Evolutionary conservation across 2,888 invertebrate genomes (phyloP), one percentile per base, ranked within the genome.

Genomic region (Cecidostiba fungosa): DNA sequence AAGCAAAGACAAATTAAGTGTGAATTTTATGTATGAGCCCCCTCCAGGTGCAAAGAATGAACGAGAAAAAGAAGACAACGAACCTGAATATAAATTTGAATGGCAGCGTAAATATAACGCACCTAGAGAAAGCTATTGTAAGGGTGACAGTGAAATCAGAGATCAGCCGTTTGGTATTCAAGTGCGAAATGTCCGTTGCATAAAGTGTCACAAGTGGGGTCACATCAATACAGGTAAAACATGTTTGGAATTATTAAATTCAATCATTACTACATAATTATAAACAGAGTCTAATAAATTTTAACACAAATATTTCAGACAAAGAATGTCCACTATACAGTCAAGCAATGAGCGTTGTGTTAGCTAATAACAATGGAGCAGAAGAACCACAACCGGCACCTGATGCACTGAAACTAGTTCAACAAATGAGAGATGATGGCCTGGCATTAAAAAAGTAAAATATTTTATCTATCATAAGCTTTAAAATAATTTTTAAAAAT

Each of bases 61-160:
- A 93, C 95, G 97, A 79, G 98, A 98, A 93, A 96, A 97, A 87
- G 98, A 98, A 92, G 97, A 98, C 90, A 97, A 98, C 92, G 99
- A 99, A 92, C 98, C 98, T 0, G 99, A 99, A 91, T 99, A 98
- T 91, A 99, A 99, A 94, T 99, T 99, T 94, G 99, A 99, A 92
- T 99, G 99, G 99, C 99, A 99, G 94, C 95, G 99, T 73, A 99
- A 99, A 93, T 99, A 98, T 91, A 99, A 99, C 94, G 99, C 99
- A 6, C 99, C 99, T 0, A 95, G 99, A 93, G 99, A 99, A 94
- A 98, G 98, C 90, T 99, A 98, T 93, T 99, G 99, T 91, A 99
- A 99, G 93, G 98, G 98, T 26, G 98, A 99, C 93, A 98, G 98
- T 88, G 98, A 98, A 93, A 99, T 99, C 90, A 95, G 98, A 85